phyloP scores from a whole-genome alignment of 1,140 invertebrate species.

The Aphis gossypii region DNA sequence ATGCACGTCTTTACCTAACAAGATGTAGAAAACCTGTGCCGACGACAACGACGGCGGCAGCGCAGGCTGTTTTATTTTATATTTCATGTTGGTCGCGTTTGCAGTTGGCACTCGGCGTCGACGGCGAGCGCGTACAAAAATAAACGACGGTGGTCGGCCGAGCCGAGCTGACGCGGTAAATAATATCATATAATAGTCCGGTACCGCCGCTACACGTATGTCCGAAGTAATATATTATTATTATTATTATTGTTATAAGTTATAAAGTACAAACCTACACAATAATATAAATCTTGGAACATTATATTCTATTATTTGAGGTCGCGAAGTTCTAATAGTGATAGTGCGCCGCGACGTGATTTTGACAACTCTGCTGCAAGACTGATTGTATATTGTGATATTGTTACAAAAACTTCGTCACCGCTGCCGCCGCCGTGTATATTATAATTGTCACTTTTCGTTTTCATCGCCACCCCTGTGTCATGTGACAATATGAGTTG shows the following conservation, averaged over 20 bases:
- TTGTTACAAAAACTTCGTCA: background rate
- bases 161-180: background rate
- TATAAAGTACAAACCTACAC: background rate
- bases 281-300: background rate
- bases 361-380: background rate
- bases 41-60: background rate
- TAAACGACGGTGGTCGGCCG: slow-evolving; percentile 24
- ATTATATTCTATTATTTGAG: background rate
- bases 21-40: slow-evolving; percentile 23
- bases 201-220: background rate
- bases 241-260: background rate
- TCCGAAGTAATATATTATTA: background rate
- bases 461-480: background rate
- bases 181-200: background rate
- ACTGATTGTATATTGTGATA: background rate
- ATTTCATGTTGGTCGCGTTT: background rate
- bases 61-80: background rate
- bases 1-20: background rate
- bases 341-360: slow-evolving; percentile 5
- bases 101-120: slow-evolving; percentile 42
- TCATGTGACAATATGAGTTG: background rate
- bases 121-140: slow-evolving; percentile 47
- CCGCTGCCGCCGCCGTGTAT: background rate
- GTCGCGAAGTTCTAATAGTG: background rate
- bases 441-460: background rate